Evolutionary conservation across 2,113 vertebrate species (phyloP), one percentile per base, ranked within the genome.

Genomic region (Raja brachyura): DNA sequence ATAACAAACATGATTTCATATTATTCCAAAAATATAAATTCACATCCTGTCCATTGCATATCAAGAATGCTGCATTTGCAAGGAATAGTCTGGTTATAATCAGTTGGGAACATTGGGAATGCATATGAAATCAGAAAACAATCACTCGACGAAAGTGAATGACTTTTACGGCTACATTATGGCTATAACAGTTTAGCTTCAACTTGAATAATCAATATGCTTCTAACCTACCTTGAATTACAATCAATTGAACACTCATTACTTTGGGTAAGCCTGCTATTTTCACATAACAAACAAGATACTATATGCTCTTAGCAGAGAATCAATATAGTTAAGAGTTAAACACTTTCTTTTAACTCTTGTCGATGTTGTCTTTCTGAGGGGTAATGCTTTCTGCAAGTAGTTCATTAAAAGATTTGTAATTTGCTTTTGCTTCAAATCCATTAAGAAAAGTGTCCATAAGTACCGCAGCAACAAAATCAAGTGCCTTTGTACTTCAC

Each of bases 361-460:
- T 88, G 83, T 88, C 83, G 54, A 92, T 73, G 20, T 92, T 73
- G 90, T 73, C 31, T 92, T 92, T 92, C 88, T 6, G 22, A 48
- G 68, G 90, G 90, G 73, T 73, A 70, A 92, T 92, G 90, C 9
- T 54, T 92, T 73, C 54, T 18, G 66, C 39, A 54, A 73, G 68
- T 28, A 25, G 68, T 92, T 92, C 90, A 92, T 92, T 92, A 92
- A 92, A 92, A 48, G 90, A 92, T 92, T 92, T 70, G 66, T 73
- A 73, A 92, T 73, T 54, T 92, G 66, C 25, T 92, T 92, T 54
- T 70, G 39, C 90, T 74, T 3, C 18, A 73, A 54, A 92, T 92
- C 68, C 68, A 92, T 92, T 92, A 92, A 92, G 88, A 92, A 48
- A 92, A 48, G 33, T 92, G 66, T 73, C 68, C 90, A 54, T 92